phyloP scores from a whole-genome alignment of 2,888 invertebrate genomes.

The Acanthococcus lagerstroemiae region DNA sequence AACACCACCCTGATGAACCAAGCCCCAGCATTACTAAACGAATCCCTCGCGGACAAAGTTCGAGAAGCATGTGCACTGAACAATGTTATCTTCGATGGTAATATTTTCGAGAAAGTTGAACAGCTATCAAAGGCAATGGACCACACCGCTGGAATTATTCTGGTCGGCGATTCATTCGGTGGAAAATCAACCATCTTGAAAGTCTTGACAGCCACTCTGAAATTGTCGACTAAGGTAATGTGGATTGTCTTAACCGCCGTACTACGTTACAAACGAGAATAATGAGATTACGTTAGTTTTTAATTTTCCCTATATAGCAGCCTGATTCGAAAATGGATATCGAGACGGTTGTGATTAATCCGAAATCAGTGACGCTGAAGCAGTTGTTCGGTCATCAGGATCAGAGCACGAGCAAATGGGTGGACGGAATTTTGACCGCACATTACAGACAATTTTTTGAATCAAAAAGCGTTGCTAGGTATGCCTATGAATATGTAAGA shows the following conservation, averaged over 20 bases:
- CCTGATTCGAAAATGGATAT: constrained; percentile 40
- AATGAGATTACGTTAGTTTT: too few relatives aligned
- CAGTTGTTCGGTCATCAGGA: constrained; percentile 93
- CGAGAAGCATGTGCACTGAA: background rate
- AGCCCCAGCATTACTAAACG: background rate
- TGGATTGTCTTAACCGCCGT: too few relatives aligned
- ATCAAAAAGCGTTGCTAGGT: constrained; percentile 62
- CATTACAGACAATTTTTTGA: constrained; percentile 71
- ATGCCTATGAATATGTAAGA: constrained; percentile 38
- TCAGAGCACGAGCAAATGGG: constrained; percentile 88
- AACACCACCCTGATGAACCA: background rate
- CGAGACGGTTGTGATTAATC: constrained; percentile 75
- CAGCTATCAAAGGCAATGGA: background rate
- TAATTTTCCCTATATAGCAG: too few relatives aligned
- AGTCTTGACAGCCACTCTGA: background rate
- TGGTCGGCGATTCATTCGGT: background rate
- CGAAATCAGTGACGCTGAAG: constrained; percentile 91
- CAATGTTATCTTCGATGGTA: background rate
- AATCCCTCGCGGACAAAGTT: background rate
- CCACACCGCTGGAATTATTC: background rate
- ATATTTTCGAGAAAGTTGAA: background rate
- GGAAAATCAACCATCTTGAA: constrained; percentile 6
- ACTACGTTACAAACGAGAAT: too few relatives aligned
- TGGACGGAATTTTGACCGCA: constrained; percentile 76
- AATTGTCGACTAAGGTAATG: too few relatives aligned